Base-by-base conservation (phyloP, 2,113 vertebrate species). In the Perognathus longimembris region DNA sequence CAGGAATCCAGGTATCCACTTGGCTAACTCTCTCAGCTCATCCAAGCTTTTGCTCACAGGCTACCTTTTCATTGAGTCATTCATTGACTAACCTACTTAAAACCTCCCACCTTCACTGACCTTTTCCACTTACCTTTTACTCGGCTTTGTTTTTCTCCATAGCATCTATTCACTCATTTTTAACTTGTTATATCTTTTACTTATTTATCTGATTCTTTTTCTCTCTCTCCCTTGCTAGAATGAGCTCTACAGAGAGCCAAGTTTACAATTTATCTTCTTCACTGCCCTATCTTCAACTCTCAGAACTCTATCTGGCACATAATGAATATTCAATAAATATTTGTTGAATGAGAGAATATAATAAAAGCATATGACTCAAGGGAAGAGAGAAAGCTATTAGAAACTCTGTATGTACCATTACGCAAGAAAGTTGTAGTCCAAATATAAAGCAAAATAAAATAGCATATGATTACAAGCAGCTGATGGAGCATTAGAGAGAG, bases 401-500 rank as follows among this genome's bases (percentile, higher is more conserved):
- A 88, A 83, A 54, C 30, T 83, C 0, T 36, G 1, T 26, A 26
- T 73, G 32, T 66, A 6, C 69, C 34, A 73, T 32, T 76, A 42
- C 77, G 59, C 9, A 66, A 85, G 36, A 90, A 92, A 94, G 67
- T 66, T 2, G 42, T 88, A 32, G 30, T 38, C 45, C 26, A 93
- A 91, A 59, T 91, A 70, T 64, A 85, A 83, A 80, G 22, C 21
- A 92, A 96, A 93, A 88, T 94, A 82, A 88, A 94, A 84, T 66
- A 57, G 54, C 91, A 74, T 66, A 85, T 86, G 59, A 78, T 82
- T 89, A 69, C 61, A 91, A 87, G 4, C 7, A 91, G 38, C 40
- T 64, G 30, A 78, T 45, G 15, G 54, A 91, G 3, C 79, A 42
- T 42, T 79, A 92, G 42, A 86, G 59, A 79, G 24, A 94, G 45